Base-by-base conservation (phyloP, 2,797 vertebrate genomes). In the Astyanax mexicanus region DNA sequence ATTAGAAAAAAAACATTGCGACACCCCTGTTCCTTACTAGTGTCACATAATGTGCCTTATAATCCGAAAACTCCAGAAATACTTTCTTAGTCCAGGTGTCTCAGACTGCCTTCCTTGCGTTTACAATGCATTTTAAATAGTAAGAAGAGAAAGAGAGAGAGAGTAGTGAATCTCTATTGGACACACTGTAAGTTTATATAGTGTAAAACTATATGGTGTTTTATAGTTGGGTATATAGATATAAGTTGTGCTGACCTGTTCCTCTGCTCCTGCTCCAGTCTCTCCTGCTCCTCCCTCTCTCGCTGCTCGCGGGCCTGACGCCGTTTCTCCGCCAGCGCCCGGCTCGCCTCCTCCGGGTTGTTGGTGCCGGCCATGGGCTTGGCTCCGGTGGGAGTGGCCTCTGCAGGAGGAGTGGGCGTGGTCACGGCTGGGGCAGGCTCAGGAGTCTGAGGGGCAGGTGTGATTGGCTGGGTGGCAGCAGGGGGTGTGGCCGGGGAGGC, bases 261-360 rank as follows among this genome's bases (percentile, higher is more conserved):
- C 79, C 72, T 93, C n/a, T 94, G 93, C 72, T 96, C 96, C 88
- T 94, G 95, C 78, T 98, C 95, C 79, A 85, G 87, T n/a, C 93
- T 93, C 84, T 98, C 96, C 86, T 95, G 95, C 81, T 98, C 96
- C 77, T 97, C 96, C 0, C 92, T 88, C 84, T 98, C 97, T 27
- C 97, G 89, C 88, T 98, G 96, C 89, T 98, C 97, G 0, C 97
- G 88, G 1, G 96, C 97, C 83, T 96, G 95, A 10, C 96, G 89
- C 3, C 97, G 94, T 78, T 97, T 99, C 90, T 97, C 96, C 0
- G 97, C 90, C 87, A 98, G 87, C 57, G 89, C 90, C 0, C 97
- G 92, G 2, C 93, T 92, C 0, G 96, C 96, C 86, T 98, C 96
- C 79, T 97, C 96, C 0, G 94, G 92, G 91, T 98, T 87, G 0